Evolutionary conservation across 2,888 invertebrate genomes (phyloP), one percentile per base, ranked within the genome.

Genomic region (Pristionchus arcanus): DNA sequence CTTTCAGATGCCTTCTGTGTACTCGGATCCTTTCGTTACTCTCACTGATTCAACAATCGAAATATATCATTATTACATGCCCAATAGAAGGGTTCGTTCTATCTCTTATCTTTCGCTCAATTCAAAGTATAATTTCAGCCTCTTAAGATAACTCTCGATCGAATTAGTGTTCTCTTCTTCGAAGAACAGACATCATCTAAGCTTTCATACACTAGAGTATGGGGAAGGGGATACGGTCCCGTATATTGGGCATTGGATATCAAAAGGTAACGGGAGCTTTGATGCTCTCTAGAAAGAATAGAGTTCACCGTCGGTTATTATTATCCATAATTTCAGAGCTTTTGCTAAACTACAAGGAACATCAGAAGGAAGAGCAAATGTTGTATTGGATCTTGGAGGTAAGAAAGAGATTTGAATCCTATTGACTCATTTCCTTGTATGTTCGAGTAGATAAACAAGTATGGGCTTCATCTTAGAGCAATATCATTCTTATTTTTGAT

Each of bases 181-280:
- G 91, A 93, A 91, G 91, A 92, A 15, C 92, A 93, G 89, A 91
- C 90, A n/a, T 90, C 90, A 16, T 92, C 91, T 53, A 91, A 92
- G 74, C 55, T 83, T 16, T 74, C 89, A 9, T 90, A 91, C 5
- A 92, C 91, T 19, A 91, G 91, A 49, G 91, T 92, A 21, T 93
- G 93, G 93, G 93, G 93, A 74, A 93, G 91, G 88, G 90, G 91
- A n/a, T 90, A 90, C 15, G 89, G 90, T 21, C 90, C 90, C 66
- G 91, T 92, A 63, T 92, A 91, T 42, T 93, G 93, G 93, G 92
- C 93, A 11, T 86, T 93, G 3, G 93, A 93, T 71, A 91, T 93
- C 34, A 93, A 92, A 90, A 90, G 93, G 92, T 93, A 68, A 66
- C 86, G 1, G 28, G 5, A 68, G 3, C 2, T 28, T 4, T 19